Conservation (phyloP, 2,797 vertebrate genomes). For the Nyctibius grandis region DNA sequence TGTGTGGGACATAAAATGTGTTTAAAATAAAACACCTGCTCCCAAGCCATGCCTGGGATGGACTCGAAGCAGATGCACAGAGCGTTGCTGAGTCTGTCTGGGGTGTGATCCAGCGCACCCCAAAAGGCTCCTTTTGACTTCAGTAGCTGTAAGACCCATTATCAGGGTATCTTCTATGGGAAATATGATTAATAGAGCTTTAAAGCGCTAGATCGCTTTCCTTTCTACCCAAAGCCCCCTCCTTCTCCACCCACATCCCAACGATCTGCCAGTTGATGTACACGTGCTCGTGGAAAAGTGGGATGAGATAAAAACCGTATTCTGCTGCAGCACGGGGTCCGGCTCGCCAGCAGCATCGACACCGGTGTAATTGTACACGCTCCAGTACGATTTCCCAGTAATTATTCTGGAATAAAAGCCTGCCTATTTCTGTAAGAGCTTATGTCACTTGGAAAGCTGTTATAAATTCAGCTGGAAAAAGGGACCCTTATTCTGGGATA, state of each 20-base stretch:
- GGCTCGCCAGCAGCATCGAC: background rate
- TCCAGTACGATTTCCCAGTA: background rate
- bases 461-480: conserved; percentile 61
- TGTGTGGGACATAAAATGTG: background rate
- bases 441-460: conserved; percentile 59
- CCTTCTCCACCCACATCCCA: background rate
- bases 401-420: conserved; percentile 56
- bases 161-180: background rate
- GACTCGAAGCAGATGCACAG: background rate
- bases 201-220: background rate
- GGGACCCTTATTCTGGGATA: conserved; percentile 61
- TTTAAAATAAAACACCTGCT: background rate
- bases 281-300: background rate
- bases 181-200: background rate
- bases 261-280: background rate
- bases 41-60: background rate
- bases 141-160: background rate
- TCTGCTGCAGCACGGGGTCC: background rate
- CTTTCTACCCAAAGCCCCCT: background rate
- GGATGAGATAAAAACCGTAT: background rate
- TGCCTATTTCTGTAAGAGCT: conserved; percentile 58
- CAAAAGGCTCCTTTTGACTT: background rate
- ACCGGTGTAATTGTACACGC: background rate
- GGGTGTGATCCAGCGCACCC: background rate
- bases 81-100: background rate